A percentile compares a stretch with the other conserved stretches of the same genome.
Evolutionary conservation across 2,113 vertebrate genomes (phyloP).

Genomic region (Peromyscus polionotus): DNA sequence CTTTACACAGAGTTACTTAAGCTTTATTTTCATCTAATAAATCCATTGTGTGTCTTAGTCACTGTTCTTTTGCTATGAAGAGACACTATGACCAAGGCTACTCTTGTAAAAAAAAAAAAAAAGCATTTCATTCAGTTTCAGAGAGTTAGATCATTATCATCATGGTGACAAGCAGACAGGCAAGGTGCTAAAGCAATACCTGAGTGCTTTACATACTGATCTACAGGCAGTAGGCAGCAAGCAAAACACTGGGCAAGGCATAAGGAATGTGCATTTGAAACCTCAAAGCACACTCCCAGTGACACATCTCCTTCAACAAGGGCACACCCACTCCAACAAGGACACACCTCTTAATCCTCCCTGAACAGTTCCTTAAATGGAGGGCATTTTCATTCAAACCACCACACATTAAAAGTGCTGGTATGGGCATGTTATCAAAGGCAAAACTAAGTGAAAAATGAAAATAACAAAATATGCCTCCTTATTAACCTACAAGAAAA

Average conservation of each 20-base stretch:
- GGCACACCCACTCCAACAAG: neutral
- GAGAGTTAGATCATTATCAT: neutral
- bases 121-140: neutral
- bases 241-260: neutral
- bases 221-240: neutral
- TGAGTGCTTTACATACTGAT: neutral
- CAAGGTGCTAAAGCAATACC: neutral
- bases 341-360: neutral
- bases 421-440: neutral
- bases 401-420: neutral
- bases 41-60: neutral
- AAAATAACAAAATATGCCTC: neutral
- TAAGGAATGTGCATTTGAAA: neutral
- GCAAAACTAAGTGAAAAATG: neutral
- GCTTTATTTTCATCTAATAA: constrained; percentile 40
- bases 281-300: neutral
- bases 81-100: neutral
- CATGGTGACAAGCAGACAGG: neutral
- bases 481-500: constrained; percentile 29
- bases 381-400: neutral
- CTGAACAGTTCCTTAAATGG: neutral
- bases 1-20: neutral
- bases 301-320: neutral
- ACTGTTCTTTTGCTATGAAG: neutral
- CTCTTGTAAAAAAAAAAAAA: constrained; percentile 19